Evolutionary conservation across 2,113 vertebrate species (phyloP).

Genomic region (Paracanthobrama guichenoti): DNA sequence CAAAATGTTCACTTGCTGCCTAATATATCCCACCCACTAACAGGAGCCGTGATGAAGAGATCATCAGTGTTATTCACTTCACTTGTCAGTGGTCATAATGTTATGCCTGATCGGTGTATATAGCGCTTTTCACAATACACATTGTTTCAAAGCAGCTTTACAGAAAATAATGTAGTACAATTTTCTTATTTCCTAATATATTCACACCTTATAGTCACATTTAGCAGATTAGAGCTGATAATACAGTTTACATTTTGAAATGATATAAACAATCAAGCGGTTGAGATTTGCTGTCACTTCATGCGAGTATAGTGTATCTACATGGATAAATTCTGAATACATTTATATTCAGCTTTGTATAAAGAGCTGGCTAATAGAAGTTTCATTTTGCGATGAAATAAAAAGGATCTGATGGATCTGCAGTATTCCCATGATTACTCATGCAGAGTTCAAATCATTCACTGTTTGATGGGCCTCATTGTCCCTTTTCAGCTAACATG

Average conservation of each 20-base stretch:
- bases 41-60: too few species aligned
- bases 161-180: neutral
- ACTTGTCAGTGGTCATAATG: too few species aligned
- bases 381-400: neutral
- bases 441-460: slow-evolving; percentile 15
- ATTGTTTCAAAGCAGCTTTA: neutral
- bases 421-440: slow-evolving; percentile 38
- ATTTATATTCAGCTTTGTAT: neutral
- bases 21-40: too few species aligned
- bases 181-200: neutral
- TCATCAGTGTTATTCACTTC: too few species aligned
- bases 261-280: neutral
- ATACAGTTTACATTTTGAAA: neutral
- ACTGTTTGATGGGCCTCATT: neutral
- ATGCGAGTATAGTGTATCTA: too few species aligned
- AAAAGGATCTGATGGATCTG: neutral
- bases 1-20: too few species aligned
- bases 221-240: neutral
- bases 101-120: too few species aligned
- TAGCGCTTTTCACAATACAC: too few species aligned
- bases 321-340: too few species aligned
- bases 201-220: neutral
- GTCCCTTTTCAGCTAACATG: neutral
- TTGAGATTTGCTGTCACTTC: neutral
- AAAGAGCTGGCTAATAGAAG: neutral